A percentile compares a stretch with the other conserved stretches of the same genome.
phyloP scores from a whole-genome alignment of 2,888 invertebrate species.

The Blastobasis adustella region DNA sequence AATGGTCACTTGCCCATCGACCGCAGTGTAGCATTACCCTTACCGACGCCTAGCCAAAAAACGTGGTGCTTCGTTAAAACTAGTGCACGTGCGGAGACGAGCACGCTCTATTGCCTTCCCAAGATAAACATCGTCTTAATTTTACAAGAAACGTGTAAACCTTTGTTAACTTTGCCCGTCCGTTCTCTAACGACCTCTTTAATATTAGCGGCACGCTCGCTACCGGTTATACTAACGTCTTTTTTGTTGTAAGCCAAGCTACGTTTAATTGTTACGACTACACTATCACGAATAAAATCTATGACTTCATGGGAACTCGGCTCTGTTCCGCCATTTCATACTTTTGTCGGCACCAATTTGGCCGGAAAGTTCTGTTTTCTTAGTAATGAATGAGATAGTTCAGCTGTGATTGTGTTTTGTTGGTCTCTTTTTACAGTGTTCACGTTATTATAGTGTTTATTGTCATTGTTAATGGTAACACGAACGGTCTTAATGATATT shows the following conservation, averaged over 20 bases:
- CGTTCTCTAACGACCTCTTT: conserved; percentile 46
- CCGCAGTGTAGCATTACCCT: too few species aligned
- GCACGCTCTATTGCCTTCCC: conserved; percentile 50
- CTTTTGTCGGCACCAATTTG: conserved; percentile 51
- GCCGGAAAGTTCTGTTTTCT: conserved; percentile 49
- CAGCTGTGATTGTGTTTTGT: conserved; percentile 36
- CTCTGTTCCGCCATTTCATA: conserved; percentile 50
- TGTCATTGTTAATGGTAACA: conserved; percentile 47
- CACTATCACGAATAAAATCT: conserved; percentile 58
- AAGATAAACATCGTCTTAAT: conserved; percentile 66
- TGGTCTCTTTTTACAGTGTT: conserved; percentile 35
- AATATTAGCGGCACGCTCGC: conserved; percentile 65
- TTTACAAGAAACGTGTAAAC: conserved; percentile 63
- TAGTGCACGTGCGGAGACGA: conserved; percentile 61
- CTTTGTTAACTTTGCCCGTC: conserved; percentile 41
- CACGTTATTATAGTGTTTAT: conserved; percentile 49
- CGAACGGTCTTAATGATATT: conserved; percentile 44
- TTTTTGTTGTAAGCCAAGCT: conserved; percentile 42
- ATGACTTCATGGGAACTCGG: conserved; percentile 63
- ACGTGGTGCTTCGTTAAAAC: conserved; percentile 47
- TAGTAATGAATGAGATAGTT: conserved; percentile 58
- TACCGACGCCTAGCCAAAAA: conserved; percentile 16
- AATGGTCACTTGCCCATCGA: too few species aligned
- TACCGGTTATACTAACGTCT: conserved; percentile 53
- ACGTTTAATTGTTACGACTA: conserved; percentile 65